Evolutionary conservation across 2,888 invertebrate genomes (phyloP).

Genomic region (Tenthredo scrophulariae): DNA sequence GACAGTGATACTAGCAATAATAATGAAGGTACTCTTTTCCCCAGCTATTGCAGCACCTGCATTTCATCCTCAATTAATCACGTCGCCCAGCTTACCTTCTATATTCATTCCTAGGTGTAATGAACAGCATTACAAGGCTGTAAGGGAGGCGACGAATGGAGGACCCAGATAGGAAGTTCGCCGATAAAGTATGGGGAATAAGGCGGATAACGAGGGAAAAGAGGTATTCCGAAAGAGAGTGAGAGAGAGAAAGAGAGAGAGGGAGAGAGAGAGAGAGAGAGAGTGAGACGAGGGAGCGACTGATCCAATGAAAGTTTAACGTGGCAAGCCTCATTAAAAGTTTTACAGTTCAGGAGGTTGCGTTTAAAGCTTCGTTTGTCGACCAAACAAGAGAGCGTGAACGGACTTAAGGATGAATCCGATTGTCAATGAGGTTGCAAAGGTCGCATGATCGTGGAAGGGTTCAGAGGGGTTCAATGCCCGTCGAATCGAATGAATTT

Average conservation of each 20-base stretch:
- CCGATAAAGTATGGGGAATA: background rate
- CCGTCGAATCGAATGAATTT: background rate
- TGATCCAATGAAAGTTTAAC: conserved; percentile 41
- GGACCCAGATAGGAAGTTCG: background rate
- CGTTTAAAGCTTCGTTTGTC: conserved; percentile 24
- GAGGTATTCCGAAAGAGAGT: background rate
- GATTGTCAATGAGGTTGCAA: background rate
- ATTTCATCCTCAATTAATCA: background rate
- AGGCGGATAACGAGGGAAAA: conserved; percentile 11
- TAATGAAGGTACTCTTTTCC: background rate
- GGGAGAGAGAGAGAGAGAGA: background rate
- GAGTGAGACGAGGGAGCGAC: background rate
- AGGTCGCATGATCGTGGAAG: background rate
- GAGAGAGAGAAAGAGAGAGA: background rate
- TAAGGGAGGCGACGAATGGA: background rate
- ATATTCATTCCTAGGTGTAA: background rate
- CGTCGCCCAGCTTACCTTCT: background rate
- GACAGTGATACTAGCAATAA: background rate
- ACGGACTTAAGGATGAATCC: background rate
- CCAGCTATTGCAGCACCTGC: background rate
- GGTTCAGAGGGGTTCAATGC: background rate
- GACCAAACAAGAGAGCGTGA: conserved; percentile 7
- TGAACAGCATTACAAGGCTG: background rate
- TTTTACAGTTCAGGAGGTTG: conserved; percentile 18
- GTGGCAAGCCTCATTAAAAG: conserved; percentile 44